Percentiles rank a stretch among this genome's conserved stretches.
Evolutionary conservation across 2,113 vertebrate genomes (phyloP).

Genomic region (Emydura subglobosa): DNA sequence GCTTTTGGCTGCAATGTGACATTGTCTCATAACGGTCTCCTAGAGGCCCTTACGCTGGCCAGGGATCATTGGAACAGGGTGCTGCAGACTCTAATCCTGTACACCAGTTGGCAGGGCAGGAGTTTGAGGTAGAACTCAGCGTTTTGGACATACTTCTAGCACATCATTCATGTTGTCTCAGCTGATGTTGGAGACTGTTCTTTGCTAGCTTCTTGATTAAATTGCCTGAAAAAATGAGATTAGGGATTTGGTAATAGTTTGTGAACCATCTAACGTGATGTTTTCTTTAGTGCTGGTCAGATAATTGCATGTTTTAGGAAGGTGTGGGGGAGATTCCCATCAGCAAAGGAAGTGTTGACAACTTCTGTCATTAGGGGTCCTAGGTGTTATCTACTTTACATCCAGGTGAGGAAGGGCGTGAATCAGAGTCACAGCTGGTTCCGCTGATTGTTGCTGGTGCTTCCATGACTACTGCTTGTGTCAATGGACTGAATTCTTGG

Average conservation of each 20-base stretch:
- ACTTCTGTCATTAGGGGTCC: neutral
- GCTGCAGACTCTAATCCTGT: neutral
- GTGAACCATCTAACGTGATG: neutral
- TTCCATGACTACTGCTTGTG: neutral
- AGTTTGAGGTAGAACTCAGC: neutral
- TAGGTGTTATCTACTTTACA: neutral
- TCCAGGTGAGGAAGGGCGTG: neutral
- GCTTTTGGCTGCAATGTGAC: neutral
- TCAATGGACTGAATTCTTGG: neutral
- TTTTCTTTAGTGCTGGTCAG: neutral
- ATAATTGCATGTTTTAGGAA: neutral
- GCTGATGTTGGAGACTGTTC: neutral
- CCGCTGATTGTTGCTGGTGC: neutral
- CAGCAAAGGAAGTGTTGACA: neutral
- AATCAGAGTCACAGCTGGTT: neutral
- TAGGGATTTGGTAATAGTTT: neutral
- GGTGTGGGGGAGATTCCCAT: neutral
- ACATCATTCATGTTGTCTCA: neutral
- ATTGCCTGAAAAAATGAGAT: neutral
- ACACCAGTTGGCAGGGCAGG: neutral
- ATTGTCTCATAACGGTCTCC: neutral
- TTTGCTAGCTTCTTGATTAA: neutral
- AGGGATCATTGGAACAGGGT: neutral
- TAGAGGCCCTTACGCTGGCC: neutral
- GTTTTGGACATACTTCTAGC: neutral